These are phyloP conservation scores for Amblyjoppa proteus DNA, from an alignment of 2,888 invertebrate species.

Conservation along the genomic window DNA sequence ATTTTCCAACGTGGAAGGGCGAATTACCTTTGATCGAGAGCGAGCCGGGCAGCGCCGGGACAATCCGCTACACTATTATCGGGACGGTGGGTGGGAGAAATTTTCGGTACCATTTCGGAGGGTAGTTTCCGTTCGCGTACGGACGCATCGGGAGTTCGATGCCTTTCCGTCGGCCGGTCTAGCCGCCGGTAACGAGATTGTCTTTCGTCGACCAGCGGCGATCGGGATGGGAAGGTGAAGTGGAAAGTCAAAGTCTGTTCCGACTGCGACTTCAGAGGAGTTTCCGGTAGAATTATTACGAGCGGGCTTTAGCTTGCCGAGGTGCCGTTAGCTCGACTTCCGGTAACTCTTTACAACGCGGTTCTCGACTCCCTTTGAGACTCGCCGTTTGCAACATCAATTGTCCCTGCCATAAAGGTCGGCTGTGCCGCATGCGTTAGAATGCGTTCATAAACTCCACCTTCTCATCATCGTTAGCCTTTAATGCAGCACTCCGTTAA, in stretches of 20 bases:
- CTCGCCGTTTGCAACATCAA: slow-evolving; percentile 2
- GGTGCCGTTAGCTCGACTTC: not conserved
- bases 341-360: slow-evolving; percentile 12
- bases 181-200: slow-evolving; percentile 63
- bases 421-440: slow-evolving; percentile 20
- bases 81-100: slow-evolving; percentile 39
- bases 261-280: not conserved
- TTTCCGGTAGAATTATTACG: slow-evolving; percentile 33
- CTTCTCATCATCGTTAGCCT: slow-evolving; percentile 43
- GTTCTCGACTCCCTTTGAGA: slow-evolving; percentile 2
- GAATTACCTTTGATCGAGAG: slow-evolving; percentile 66
- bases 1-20: slow-evolving; percentile 62
- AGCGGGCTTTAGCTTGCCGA: not conserved
- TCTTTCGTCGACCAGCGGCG: slow-evolving; percentile 38
- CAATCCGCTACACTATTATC: slow-evolving; percentile 46
- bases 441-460: slow-evolving; percentile 39
- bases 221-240: not conserved
- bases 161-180: not conserved
- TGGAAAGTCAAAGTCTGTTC: slow-evolving; percentile 10
- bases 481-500: slow-evolving; percentile 51
- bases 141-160: slow-evolving; percentile 11
- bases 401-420: not conserved
- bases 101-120: slow-evolving; percentile 46
- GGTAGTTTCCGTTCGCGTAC: slow-evolving; percentile 44
- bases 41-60: slow-evolving; percentile 7